Evolutionary conservation across 2,797 vertebrate species (phyloP), one percentile per base, ranked within the genome.

Genomic region (Oophaga sylvatica): DNA sequence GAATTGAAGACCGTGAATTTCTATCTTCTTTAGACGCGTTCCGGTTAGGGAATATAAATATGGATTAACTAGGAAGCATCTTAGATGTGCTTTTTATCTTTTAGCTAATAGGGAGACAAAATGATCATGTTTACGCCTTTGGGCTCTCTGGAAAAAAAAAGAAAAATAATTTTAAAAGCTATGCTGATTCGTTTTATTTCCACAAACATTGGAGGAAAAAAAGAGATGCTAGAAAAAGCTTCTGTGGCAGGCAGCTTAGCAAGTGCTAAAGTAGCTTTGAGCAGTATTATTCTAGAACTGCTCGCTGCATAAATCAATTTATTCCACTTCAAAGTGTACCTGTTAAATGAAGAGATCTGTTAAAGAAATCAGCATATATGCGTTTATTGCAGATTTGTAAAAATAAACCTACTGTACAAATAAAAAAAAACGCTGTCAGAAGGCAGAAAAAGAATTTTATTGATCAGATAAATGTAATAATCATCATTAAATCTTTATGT

Each of bases 281-380:
- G 88, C 80, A 73, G 63, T 86, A 86, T 86, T 89, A 82, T 86
- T 81, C 76, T 83, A 70, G 88, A 83, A 83, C 67, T 79, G 60
- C 73, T 86, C 70, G 76, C 84, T 89, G 80, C 62, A 89, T 89
- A 86, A 84, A 85, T 85, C 83, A 88, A 68, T 85, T 81, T 60
- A 86, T 89, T 71, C 80, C 88, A 89, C 88, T 68, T 86, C 77
- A 86, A 89, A 86, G 84, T 83, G 84, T 86, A 89, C 88, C 88
- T 86, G 84, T 73, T 89, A 89, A 82, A 77, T 76, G 22, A 70
- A 83, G 56, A 63, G 80, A 77, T 57, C 56, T 77, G 80, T 62
- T 83, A 89, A 13, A 89, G 48, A 81, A 57, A 31, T 59, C 48
- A 67, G 6, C 19, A 26, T 76, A 53, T 57, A 53, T 73, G 17